Evolutionary conservation across 2,113 vertebrate genomes (phyloP), one percentile per base, ranked within the genome.

Genomic region (Arvicanthis niloticus): DNA sequence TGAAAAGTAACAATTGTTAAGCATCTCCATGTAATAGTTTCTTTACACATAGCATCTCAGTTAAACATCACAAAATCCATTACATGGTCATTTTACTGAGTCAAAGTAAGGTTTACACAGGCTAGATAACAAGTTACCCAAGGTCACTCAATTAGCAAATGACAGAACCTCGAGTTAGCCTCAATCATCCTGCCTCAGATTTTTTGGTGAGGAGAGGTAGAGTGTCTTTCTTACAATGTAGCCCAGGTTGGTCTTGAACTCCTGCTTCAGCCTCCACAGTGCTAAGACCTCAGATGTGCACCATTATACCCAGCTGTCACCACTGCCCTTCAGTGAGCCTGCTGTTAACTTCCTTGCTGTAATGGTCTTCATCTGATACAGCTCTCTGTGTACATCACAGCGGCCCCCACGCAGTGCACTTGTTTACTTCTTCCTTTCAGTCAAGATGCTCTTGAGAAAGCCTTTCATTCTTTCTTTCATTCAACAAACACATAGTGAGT

Each of bases 341-440:
- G 40, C 58, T 89, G 24, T 88, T 78, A 84, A 73, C 21, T 88
- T 68, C 51, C 15, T 37, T 82, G 19, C 45, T 70, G 13, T 95
- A 75, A 92, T 73, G 37, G 40, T 82, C 73, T 45, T 53, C 42
- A 10, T 42, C 45, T 84, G 78, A 88, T 5, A 6, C 2, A 89
- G 60, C 73, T 89, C 72, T 88, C 51, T 73, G 5, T 94, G 60
- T 24, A 56, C 42, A 67, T 77, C 78, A 62, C 37, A 91, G 80
- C 62, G 78, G 62, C 11, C 19, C 45, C 80, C 48, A 85, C 12
- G 0, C 9, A 75, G 16, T 72, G 12, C 15, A 77, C 72, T 45
- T 96, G 62, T 89, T 92, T 96, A 48, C 80, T 95, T 94, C 89
- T 70, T 93, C 90, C 86, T 81, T 31, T 73, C 16, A 87, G 65